These are phyloP conservation scores for Ditula angustiorana DNA, from an alignment of 2,888 invertebrate genomes.

Conservation along the genomic window DNA sequence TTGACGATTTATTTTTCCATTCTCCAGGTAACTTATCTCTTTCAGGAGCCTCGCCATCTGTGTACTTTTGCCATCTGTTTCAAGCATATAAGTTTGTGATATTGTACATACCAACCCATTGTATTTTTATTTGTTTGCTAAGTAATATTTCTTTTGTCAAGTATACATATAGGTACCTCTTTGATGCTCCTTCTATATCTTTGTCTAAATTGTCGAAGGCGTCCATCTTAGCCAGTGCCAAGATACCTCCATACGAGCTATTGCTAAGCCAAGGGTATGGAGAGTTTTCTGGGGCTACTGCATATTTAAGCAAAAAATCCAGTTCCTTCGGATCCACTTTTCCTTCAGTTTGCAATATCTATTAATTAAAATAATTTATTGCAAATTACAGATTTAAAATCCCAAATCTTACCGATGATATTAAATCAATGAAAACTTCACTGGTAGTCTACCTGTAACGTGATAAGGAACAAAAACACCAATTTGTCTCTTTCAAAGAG, in stretches of 20 bases:
- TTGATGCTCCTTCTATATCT: constrained; percentile 95
- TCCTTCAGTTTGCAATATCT: constrained; percentile 78
- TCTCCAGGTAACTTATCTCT: constrained; percentile 97
- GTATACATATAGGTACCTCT: constrained; percentile 75
- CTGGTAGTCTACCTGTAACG: constrained; percentile 83
- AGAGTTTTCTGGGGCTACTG: constrained; percentile 89
- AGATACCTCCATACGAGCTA: constrained; percentile 93
- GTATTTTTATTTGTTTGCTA: too few species aligned
- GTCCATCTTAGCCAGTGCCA: constrained; percentile 90
- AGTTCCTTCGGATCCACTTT: constrained; percentile 91
- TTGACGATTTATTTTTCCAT: constrained; percentile 95
- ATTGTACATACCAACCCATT: too few species aligned
- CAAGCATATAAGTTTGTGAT: background rate
- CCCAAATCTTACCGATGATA: background rate
- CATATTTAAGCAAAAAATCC: constrained; percentile 95
- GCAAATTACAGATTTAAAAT: background rate
- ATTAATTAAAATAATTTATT: constrained; percentile 2
- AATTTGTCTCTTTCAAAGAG: constrained; percentile 96
- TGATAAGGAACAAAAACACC: constrained; percentile 95
- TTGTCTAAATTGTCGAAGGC: constrained; percentile 94
- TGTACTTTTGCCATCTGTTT: constrained; percentile 95
- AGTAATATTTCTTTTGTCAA: background rate
- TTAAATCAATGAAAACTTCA: background rate
- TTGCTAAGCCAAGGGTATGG: constrained; percentile 94
- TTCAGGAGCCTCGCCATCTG: constrained; percentile 96